Evolutionary conservation across 2,113 vertebrate species (phyloP).

Genomic region (Mus pahari): DNA sequence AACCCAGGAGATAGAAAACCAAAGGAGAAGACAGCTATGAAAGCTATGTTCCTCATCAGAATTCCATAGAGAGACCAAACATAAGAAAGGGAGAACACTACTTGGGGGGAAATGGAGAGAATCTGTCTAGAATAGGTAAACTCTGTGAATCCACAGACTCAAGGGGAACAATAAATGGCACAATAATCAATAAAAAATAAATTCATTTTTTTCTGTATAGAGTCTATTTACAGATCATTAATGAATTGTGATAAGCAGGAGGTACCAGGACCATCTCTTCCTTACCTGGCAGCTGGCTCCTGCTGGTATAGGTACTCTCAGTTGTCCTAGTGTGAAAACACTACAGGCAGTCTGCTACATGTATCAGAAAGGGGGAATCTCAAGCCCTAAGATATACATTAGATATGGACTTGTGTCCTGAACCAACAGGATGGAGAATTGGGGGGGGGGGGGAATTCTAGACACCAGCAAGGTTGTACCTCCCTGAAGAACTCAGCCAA

Average conservation of each 20-base stretch:
- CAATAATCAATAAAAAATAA: not conserved
- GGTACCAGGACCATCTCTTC: not conserved
- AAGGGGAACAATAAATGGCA: not conserved
- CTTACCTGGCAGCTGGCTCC: not conserved
- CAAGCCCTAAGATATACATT: not conserved
- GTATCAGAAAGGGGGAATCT: not conserved
- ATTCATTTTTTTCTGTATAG: not conserved
- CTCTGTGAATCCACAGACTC: not conserved
- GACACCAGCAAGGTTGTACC: not conserved
- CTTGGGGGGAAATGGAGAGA: not conserved
- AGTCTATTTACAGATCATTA: not conserved
- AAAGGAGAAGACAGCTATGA: not conserved
- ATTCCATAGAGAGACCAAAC: not conserved
- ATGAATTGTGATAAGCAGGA: not conserved
- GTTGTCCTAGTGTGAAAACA: not conserved
- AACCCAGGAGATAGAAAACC: not conserved
- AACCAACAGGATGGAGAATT: not conserved
- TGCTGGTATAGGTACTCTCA: not conserved
- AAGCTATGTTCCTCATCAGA: not conserved
- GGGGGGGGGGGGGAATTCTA: not conserved
- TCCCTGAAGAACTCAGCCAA: not conserved
- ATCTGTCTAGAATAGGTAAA: not conserved
- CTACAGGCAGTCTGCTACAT: not conserved
- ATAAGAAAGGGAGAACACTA: not conserved
- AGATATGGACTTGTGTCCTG: not conserved